phyloP scores from a whole-genome alignment of 2,797 vertebrate genomes.

The Streptopelia turtur region DNA sequence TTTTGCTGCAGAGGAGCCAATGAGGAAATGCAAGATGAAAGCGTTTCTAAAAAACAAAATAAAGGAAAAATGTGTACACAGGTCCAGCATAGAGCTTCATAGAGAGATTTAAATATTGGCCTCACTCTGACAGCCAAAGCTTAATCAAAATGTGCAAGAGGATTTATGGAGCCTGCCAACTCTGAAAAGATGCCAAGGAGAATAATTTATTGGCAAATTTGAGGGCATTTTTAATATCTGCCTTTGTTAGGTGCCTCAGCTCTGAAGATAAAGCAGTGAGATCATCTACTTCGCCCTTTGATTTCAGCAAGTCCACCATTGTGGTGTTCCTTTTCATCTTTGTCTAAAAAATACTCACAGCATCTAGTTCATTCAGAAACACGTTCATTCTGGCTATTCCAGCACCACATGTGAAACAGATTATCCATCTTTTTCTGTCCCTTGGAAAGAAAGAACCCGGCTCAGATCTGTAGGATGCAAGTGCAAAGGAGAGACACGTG shows the following conservation, averaged over 20 bases:
- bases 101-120: constrained; percentile 27
- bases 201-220: constrained; percentile 33
- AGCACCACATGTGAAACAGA: not conserved
- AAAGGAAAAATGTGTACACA: constrained; percentile 4
- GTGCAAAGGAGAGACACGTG: not conserved
- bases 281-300: constrained; percentile 18
- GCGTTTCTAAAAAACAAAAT: constrained; percentile 33
- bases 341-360: not conserved
- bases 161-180: constrained; percentile 36
- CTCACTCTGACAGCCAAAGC: constrained; percentile 23
- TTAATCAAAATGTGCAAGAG: constrained; percentile 49
- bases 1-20: constrained; percentile 16
- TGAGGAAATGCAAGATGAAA: constrained; percentile 56
- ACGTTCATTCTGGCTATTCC: constrained; percentile 10
- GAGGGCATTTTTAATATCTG: constrained; percentile 57
- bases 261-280: constrained; percentile 8
- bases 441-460: not conserved
- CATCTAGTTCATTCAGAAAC: constrained; percentile 29
- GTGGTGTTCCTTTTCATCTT: not conserved
- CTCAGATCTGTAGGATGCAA: not conserved
- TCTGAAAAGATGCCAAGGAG: constrained; percentile 47
- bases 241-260: constrained; percentile 28
- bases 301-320: not conserved
- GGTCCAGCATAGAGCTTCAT: not conserved
- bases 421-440: not conserved